These are phyloP conservation scores for Caerostris extrusa DNA, from an alignment of 1,140 invertebrate genomes.

Conservation along the genomic window DNA sequence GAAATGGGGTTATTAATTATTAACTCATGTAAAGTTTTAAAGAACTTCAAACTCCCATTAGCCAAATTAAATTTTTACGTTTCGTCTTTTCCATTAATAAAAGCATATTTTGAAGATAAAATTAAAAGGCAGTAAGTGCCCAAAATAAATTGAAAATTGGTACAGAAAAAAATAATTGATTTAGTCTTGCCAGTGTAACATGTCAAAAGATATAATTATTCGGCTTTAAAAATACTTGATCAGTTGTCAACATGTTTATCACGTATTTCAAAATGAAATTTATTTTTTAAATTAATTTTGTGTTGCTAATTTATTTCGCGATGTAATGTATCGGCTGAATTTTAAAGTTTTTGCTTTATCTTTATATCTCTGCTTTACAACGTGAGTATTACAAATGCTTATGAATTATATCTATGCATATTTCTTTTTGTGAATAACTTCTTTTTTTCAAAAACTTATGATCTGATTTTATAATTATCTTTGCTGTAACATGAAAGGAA, in stretches of 20 bases:
- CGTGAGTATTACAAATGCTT: too few relatives aligned
- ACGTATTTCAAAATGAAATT: neutral
- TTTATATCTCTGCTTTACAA: too few relatives aligned
- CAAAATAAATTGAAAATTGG: neutral
- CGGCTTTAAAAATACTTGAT: constrained; percentile 1
- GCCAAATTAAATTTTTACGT: constrained; percentile 18
- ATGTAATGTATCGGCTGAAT: too few relatives aligned
- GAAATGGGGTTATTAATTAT: constrained; percentile 37
- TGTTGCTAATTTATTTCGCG: too few relatives aligned
- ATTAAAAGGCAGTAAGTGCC: neutral
- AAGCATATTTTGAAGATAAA: neutral
- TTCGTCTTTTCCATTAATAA: neutral
- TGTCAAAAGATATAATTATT: constrained; percentile 1
- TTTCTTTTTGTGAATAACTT: too few relatives aligned
- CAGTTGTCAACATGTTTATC: neutral
- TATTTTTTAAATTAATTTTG: too few relatives aligned
- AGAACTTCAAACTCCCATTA: constrained; percentile 9
- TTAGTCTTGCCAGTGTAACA: neutral
- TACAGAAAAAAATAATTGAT: neutral
- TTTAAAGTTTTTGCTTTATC: too few relatives aligned
- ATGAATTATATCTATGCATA: too few relatives aligned
- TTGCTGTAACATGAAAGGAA: too few relatives aligned
- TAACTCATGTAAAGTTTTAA: constrained; percentile 1
- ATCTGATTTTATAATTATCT: too few relatives aligned
- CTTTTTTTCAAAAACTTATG: too few relatives aligned